A percentile compares a stretch with the other conserved stretches of the same genome.
Evolutionary conservation across 2,888 invertebrate genomes (phyloP).

Genomic region (Celastrina argiolus): DNA sequence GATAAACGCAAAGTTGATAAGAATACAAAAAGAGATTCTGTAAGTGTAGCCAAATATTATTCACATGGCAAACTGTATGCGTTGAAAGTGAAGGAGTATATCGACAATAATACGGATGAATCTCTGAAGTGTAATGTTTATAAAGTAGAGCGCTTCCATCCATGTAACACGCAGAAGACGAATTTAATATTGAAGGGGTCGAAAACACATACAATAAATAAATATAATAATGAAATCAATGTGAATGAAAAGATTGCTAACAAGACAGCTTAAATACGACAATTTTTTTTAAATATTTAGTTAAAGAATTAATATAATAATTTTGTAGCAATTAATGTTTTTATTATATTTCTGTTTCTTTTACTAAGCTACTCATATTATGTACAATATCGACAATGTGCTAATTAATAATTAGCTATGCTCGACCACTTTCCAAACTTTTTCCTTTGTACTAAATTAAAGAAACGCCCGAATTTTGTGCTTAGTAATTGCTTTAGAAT

Average conservation of each 20-base stretch:
- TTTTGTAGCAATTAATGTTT: no score
- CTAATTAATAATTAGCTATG: no score
- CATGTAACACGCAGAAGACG: slow-evolving; percentile 50
- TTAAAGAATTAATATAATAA: no score
- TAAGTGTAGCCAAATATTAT: slow-evolving; percentile 53
- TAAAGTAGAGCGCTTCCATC: slow-evolving; percentile 47
- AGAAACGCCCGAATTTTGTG: no score
- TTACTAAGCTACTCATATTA: no score
- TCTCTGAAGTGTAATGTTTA: slow-evolving; percentile 47
- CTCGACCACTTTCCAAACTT: no score
- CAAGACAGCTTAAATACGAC: slow-evolving; percentile 26
- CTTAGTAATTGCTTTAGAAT: no score
- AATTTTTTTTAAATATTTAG: no score
- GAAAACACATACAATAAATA: slow-evolving; percentile 45
- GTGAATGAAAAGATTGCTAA: slow-evolving; percentile 33
- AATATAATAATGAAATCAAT: slow-evolving; percentile 38
- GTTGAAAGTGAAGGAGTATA: slow-evolving; percentile 52
- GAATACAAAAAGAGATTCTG: slow-evolving; percentile 39
- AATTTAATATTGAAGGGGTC: slow-evolving; percentile 41
- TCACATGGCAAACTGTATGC: slow-evolving; percentile 49
- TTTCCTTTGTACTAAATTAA: no score
- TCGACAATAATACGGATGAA: slow-evolving; percentile 26
- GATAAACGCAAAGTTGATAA: slow-evolving; percentile 38
- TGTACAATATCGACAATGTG: no score
- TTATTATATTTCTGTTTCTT: no score